Conservation (phyloP, 2,113 vertebrate genomes). For the Mus pahari region DNA sequence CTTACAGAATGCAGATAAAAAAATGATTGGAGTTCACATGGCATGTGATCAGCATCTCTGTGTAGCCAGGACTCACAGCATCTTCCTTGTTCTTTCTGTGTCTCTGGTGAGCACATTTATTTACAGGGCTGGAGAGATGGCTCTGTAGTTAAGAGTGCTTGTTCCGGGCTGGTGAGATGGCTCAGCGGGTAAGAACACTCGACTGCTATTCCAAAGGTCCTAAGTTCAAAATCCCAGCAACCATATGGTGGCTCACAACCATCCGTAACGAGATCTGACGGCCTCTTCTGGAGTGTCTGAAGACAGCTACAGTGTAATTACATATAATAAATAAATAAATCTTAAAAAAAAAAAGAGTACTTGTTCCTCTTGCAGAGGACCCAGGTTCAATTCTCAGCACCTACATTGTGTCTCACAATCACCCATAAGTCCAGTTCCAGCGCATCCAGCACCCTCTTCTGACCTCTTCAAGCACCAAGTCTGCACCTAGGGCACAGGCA, state of each 20-base stretch:
- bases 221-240: no score
- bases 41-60: neutral
- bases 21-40: neutral
- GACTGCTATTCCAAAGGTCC: no score
- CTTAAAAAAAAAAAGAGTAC: no score
- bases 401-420: neutral
- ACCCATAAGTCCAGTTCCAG: neutral
- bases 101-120: neutral
- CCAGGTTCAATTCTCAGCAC: neutral
- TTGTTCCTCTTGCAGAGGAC: neutral
- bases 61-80: neutral
- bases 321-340: no score
- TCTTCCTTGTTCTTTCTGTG: no score
- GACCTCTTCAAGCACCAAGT: neutral
- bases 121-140: neutral
- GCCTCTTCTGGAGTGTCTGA: no score
- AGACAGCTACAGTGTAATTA: no score
- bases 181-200: no score
- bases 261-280: no score
- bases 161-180: no score
- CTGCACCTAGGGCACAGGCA: neutral
- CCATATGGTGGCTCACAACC: no score
- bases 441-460: neutral
- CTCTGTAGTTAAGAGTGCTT: neutral
- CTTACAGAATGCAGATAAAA: neutral